Evolutionary conservation across 2,797 vertebrate genomes (phyloP), one percentile per base, ranked within the genome.

Genomic region (Anas acuta): DNA sequence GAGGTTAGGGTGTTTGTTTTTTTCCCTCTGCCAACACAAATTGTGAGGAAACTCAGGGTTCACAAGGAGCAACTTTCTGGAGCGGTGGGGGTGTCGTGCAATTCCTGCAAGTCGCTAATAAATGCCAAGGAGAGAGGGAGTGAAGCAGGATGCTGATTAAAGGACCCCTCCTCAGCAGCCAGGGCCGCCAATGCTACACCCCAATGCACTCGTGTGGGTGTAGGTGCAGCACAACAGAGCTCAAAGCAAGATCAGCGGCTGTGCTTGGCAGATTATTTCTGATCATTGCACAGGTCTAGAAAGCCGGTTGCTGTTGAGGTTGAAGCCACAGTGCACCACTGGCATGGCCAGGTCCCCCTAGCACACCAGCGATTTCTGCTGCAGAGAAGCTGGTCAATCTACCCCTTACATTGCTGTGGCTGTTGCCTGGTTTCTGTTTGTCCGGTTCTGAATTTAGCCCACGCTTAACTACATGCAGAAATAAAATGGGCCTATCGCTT

Each of bases 101-200:
- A 11, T 75, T 92, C 90, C 85, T 84, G 57, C 49, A 61, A 89
- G 65, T 58, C 26, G 4, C 43, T 91, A 56, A 43, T 32, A 53
- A 69, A 84, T 43, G 66, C 66, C 82, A 78, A 47, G 92, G 70
- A 94, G 82, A 70, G 94, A 97, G 65, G 33, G 66, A 93, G 33
- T 58, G 80, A 70, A 83, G 56, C 0, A 0, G 54, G 41, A 72
- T 53, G 75, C 54, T 81, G 66, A 58, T 47, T 83, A 77, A 93
- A 8, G 60, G 7, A 6, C 14, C 10, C 4, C 13, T 13, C 10
- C 45, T 82, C 67, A 53, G 30, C 7, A 0, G 11, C 30, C 9
- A 80, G 6, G 18, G 45, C 37, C 5, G 65, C 61, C 4, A 2
- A 13, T 35, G 25, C 72, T 65, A 35, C 9, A 45, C 6, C 23